These are phyloP conservation scores for Diploptera punctata DNA, from an alignment of 2,888 invertebrate species.

Conservation along the genomic window DNA sequence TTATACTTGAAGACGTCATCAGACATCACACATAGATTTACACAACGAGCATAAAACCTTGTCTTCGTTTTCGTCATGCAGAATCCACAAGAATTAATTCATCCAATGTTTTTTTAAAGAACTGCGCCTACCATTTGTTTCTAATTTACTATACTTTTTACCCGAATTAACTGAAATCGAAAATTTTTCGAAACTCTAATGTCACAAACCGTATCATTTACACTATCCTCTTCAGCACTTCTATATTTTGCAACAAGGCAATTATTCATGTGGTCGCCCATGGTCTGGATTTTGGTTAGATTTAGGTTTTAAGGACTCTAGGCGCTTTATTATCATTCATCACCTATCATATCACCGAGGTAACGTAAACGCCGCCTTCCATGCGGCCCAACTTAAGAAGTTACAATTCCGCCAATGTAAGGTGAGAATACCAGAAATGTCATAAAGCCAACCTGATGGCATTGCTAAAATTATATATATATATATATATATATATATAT, in stretches of 20 bases:
- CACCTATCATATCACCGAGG: too few species aligned
- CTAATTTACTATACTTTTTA: slow-evolving; percentile 11
- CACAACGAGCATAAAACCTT: not conserved
- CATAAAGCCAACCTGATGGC: too few species aligned
- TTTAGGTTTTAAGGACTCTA: too few species aligned
- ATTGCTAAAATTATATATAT: too few species aligned
- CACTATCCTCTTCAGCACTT: not conserved
- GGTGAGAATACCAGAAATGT: too few species aligned
- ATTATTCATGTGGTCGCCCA: not conserved
- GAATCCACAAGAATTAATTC: not conserved
- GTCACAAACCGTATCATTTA: slow-evolving; percentile 9
- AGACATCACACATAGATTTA: not conserved
- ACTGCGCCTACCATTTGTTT: not conserved
- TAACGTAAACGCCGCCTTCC: too few species aligned
- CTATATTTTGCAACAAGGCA: not conserved
- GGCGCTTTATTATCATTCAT: too few species aligned
- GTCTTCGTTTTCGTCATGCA: not conserved
- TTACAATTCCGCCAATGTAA: too few species aligned
- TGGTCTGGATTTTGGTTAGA: too few species aligned
- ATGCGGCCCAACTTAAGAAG: too few species aligned
- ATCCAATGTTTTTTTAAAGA: not conserved
- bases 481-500: too few species aligned
- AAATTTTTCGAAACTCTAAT: not conserved
- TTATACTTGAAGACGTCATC: not conserved
- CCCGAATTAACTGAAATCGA: not conserved